Evolutionary conservation across 2,888 invertebrate species (phyloP).

Genomic region (Caenorhabditis macrosperma): DNA sequence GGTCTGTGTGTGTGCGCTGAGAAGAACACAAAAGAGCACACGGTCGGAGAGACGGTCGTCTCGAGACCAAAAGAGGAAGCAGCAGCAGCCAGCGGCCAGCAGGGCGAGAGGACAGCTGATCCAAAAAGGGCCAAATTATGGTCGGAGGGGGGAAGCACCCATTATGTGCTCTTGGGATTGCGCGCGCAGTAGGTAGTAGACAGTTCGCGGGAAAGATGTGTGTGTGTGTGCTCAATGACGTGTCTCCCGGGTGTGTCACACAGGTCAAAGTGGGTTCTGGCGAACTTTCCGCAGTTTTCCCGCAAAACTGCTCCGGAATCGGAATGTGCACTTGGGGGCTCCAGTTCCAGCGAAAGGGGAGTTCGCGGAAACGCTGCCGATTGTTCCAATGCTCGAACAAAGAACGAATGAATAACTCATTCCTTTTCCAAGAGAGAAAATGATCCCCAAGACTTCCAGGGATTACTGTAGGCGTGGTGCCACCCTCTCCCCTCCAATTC

Average conservation of each 20-base stretch:
- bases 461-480: not conserved
- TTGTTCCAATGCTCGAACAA: too few species aligned
- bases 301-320: too few species aligned
- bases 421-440: too few species aligned
- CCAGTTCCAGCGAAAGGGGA: too few species aligned
- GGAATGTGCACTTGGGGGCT: too few species aligned
- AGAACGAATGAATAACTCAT: too few species aligned
- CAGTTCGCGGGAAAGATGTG: not conserved
- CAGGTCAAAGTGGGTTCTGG: not conserved
- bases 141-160: too few species aligned
- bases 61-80: conserved; percentile 14
- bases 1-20: not conserved
- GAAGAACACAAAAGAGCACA: conserved; percentile 14
- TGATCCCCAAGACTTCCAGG: not conserved
- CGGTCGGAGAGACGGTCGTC: conserved; percentile 11
- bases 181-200: not conserved
- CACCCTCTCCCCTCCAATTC: too few species aligned
- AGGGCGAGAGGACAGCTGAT: conserved; percentile 1
- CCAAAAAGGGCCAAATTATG: not conserved
- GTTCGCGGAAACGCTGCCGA: too few species aligned
- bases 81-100: conserved; percentile 37
- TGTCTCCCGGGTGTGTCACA: not conserved
- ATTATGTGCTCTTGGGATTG: not conserved
- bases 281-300: not conserved
- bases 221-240: not conserved